phyloP scores from a whole-genome alignment of 37 sponge, comb jelly and placozoan genomes.

The Halichondria panicea region DNA sequence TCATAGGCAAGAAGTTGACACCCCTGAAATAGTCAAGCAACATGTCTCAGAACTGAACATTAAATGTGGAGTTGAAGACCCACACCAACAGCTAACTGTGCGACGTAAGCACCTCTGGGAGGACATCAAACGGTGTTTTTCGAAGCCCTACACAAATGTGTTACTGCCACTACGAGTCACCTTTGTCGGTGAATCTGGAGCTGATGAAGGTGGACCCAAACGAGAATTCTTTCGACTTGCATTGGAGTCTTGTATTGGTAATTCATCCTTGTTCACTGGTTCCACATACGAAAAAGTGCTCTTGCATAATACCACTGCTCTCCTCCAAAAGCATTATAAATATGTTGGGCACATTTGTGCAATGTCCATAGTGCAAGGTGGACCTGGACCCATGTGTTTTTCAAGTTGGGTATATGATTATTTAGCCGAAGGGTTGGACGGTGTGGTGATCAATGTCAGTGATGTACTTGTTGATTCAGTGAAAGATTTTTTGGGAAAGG shows the following conservation, averaged over 20 bases:
- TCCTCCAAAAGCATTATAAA: neutral
- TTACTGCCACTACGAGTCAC: neutral
- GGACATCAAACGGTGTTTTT: neutral
- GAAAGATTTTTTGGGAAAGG: no score
- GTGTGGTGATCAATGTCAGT: neutral
- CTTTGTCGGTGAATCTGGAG: constrained; percentile 6
- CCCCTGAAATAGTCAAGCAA: neutral
- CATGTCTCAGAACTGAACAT: neutral
- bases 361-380: constrained; percentile 1
- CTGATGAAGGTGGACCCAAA: constrained; percentile 8
- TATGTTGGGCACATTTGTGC: neutral
- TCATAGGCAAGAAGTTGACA: no score
- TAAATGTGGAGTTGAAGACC: neutral
- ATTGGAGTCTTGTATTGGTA: neutral
- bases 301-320: neutral
- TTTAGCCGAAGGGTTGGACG: neutral
- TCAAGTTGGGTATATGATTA: constrained; percentile 2
- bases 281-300: neutral
- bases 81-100: neutral
- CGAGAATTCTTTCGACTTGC: constrained; percentile 11
- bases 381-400: constrained; percentile 11
- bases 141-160: neutral
- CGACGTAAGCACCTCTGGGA: neutral
- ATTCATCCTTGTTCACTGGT: constrained; percentile 2
- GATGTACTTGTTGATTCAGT: neutral